Evolutionary conservation across 2,797 vertebrate species (phyloP).

Genomic region (Taenioides sp.): DNA sequence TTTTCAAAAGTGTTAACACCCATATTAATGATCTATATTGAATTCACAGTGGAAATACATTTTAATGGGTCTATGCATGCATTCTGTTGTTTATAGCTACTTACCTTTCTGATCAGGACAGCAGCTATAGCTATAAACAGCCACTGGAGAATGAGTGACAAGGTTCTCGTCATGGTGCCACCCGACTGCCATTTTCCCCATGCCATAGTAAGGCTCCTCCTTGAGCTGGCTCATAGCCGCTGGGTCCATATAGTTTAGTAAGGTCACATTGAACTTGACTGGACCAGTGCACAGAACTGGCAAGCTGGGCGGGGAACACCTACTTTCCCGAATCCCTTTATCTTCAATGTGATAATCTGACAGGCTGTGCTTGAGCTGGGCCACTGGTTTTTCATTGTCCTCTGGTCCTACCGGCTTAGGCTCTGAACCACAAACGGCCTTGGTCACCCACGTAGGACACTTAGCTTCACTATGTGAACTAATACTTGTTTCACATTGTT

Average conservation of each 20-base stretch:
- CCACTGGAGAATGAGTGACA: conserved; percentile 87
- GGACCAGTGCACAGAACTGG: conserved; percentile 45
- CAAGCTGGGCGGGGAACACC: conserved; percentile 69
- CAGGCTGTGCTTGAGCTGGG: conserved; percentile 64
- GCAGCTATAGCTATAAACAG: conserved; percentile 92
- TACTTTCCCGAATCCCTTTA: conserved; percentile 50
- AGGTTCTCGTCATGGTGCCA: conserved; percentile 98
- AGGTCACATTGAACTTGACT: conserved; percentile 86
- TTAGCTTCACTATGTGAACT: conserved; percentile 53
- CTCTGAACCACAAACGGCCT: conserved; percentile 25
- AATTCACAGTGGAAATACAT: conserved; percentile 18
- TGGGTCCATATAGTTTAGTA: conserved; percentile 98
- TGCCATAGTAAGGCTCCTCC: conserved; percentile 95
- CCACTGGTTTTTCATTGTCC: conserved; percentile 53
- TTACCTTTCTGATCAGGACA: conserved; percentile 78
- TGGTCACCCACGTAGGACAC: conserved; percentile 35
- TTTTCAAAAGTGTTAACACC: conserved; percentile 21
- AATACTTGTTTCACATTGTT: conserved; percentile 22
- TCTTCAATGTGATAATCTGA: conserved; percentile 64
- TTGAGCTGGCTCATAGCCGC: conserved; percentile 88
- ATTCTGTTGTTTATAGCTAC: conserved; percentile 11
- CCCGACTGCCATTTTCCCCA: conserved; percentile 97
- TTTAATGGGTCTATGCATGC: conserved; percentile 8
- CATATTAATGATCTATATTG: conserved; percentile 13
- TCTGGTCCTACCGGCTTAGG: conserved; percentile 28